These are phyloP conservation scores for Esox masquinongy DNA, from an alignment of 2,797 vertebrate genomes.

Conservation along the genomic window DNA sequence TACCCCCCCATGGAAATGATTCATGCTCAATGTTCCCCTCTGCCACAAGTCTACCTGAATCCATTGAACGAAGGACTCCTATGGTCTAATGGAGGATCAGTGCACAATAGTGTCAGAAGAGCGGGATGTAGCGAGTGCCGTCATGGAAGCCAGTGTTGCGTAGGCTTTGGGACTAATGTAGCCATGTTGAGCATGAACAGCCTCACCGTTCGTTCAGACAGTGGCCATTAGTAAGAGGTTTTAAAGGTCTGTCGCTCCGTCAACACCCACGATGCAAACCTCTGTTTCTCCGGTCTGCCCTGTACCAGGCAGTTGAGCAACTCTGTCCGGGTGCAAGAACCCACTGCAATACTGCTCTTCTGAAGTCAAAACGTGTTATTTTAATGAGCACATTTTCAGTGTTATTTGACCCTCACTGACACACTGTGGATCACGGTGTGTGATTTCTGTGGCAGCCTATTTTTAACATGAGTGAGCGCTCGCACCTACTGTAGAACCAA, in stretches of 20 bases:
- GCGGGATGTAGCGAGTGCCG: too few species aligned
- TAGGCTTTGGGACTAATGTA: too few species aligned
- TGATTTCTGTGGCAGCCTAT: conserved; percentile 9
- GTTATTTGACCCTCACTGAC: not conserved
- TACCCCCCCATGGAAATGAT: not conserved
- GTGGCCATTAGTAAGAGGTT: not conserved
- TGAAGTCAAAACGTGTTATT: not conserved
- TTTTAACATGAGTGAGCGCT: conserved; percentile 6
- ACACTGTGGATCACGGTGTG: conserved; percentile 1
- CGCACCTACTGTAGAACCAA: not conserved
- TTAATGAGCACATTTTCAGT: conserved; percentile 4
- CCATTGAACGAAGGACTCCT: not conserved
- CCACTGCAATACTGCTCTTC: not conserved
- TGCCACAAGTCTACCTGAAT: not conserved
- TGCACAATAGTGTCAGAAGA: not conserved
- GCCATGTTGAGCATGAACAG: not conserved
- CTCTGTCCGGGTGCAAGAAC: not conserved
- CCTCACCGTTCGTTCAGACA: not conserved
- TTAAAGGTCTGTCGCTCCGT: not conserved
- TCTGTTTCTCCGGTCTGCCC: not conserved
- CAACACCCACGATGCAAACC: not conserved
- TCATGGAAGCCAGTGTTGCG: too few species aligned
- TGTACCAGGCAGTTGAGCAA: not conserved
- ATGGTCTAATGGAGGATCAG: not conserved
- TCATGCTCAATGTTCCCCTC: not conserved